These are phyloP conservation scores for Gymnoscelis rufifasciata DNA, from an alignment of 2,888 invertebrate genomes.

Conservation along the genomic window DNA sequence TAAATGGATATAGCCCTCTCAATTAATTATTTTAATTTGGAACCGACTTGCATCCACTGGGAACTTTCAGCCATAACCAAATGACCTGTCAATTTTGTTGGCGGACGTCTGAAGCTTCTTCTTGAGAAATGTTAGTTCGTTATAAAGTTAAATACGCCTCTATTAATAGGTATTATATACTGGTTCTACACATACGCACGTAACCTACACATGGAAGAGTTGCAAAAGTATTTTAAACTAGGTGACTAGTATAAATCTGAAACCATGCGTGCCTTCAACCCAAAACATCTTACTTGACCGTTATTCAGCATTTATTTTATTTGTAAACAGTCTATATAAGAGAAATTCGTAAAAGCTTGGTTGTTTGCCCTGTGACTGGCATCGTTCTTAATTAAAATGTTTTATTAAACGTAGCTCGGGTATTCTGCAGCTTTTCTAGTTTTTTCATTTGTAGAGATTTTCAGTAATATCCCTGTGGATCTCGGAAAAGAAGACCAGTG, in stretches of 20 bases:
- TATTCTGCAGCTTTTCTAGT: neutral
- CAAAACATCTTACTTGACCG: constrained; percentile 37
- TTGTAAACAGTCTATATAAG: constrained; percentile 18
- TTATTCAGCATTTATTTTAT: constrained; percentile 28
- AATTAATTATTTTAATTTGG: no score
- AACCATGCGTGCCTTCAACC: constrained; percentile 46
- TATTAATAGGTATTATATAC: no score
- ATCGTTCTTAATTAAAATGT: constrained; percentile 26
- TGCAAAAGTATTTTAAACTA: constrained; percentile 41
- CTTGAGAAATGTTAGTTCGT: no score
- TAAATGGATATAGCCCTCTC: no score
- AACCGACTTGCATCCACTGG: no score
- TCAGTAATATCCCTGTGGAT: neutral
- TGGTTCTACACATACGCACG: no score
- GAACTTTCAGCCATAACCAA: no score
- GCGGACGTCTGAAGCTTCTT: no score
- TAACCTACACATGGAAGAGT: no score
- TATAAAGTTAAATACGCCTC: no score
- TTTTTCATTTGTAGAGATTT: neutral
- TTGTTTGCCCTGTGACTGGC: constrained; percentile 15
- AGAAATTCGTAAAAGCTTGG: constrained; percentile 8
- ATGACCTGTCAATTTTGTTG: no score
- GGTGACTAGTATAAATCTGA: constrained; percentile 42
- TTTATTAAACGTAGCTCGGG: constrained; percentile 9
- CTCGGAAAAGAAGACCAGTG: no score